A percentile compares a stretch with the other conserved stretches of the same genome.
Evolutionary conservation across 2,113 vertebrate species (phyloP).

Genomic region (Crotalus viridis): DNA sequence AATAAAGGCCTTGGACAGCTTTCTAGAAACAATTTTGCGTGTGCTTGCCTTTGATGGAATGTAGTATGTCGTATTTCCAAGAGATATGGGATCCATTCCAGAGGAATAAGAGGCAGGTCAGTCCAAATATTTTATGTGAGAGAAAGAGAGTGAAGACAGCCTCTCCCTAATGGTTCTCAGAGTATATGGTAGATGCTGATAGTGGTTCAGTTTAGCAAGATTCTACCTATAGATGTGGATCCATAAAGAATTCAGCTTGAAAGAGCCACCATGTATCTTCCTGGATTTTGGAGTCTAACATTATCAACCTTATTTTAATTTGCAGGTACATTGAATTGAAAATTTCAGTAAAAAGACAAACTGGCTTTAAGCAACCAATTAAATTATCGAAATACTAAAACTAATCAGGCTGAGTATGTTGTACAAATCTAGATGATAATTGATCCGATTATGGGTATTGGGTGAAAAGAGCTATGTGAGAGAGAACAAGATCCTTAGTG

Average conservation of each 20-base stretch:
- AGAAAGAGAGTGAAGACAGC: not conserved
- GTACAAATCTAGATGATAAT: not conserved
- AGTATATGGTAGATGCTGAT: not conserved
- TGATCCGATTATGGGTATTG: not conserved
- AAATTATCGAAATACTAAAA: not conserved
- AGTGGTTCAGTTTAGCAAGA: not conserved
- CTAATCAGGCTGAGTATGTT: not conserved
- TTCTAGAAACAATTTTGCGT: not conserved
- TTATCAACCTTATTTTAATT: not conserved
- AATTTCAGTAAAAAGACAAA: not conserved
- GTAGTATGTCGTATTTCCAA: not conserved
- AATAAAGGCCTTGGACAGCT: not conserved
- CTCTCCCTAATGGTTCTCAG: not conserved
- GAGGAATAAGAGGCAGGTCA: not conserved
- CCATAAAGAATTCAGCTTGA: not conserved
- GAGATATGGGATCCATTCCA: not conserved
- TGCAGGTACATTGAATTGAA: not conserved
- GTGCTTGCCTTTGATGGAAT: not conserved
- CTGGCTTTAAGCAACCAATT: not conserved
- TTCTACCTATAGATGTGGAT: not conserved
- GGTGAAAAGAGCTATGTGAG: not conserved
- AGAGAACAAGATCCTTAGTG: not conserved
- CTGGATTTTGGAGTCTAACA: not conserved
- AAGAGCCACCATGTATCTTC: not conserved
- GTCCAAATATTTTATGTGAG: not conserved